Evolutionary conservation across 2,888 invertebrate genomes (phyloP), one percentile per base, ranked within the genome.

Genomic region (Dryobotodes eremita): DNA sequence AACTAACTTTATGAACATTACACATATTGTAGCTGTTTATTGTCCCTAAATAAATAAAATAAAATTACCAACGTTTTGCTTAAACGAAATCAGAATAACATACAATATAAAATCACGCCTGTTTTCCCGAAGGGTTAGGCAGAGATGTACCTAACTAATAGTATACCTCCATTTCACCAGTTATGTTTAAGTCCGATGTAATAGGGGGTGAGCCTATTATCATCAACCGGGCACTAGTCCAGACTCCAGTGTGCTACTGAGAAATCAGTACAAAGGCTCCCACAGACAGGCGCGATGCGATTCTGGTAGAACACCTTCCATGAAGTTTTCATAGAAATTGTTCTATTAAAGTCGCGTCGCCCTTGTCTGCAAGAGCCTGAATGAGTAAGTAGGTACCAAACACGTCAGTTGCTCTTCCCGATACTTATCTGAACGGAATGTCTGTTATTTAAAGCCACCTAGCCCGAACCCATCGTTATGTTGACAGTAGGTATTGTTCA

Each of bases 401-500:
- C 15, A 26, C 59, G 26, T 26, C 23, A 31, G 31, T 42, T n/a
- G 77, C n/a, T 77, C 10, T 59, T 20, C n/a, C 15, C 5, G 11
- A 62, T 50, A 17, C 20, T 31, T 76, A 53, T 69, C 53, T 36
- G 20, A 7, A 42, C 65, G 15, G 1, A 26, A 59, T 66, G 31
- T 65, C 23, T 74, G 36, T 77, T 75, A 71, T 79, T 78, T 78
- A 74, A 61, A 70, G 72, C 57, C 36, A 57, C 23, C 65, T 69
- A 75, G 59, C 59, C 62, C 78, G 36, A 74, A 77, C 59, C 80
- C 68, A 77, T 84, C 46, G 23, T 64, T 75, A 50, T 71, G 77
- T 82, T 75, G 77, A 77, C 77, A 71, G 74, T n/a, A n/a, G 55
- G n/a, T 68, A 86, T 89, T 88, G 86, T 89, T 82, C 66, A 71